Evolutionary conservation across 2,797 vertebrate genomes (phyloP).

Genomic region (Poecilia gillii): DNA sequence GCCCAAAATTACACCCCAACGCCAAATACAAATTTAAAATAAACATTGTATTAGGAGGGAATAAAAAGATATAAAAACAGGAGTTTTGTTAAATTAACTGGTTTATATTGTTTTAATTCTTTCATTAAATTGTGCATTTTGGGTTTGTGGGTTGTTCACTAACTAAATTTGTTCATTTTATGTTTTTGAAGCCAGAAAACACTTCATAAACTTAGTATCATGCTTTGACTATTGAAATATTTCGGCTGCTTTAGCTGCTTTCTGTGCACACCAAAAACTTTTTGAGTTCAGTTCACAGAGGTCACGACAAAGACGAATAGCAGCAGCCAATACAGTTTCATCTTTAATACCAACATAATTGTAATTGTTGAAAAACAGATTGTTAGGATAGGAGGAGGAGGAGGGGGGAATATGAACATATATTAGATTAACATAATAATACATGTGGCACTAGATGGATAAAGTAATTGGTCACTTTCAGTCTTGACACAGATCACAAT

Average conservation of each 20-base stretch:
- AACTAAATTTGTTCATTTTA: not conserved
- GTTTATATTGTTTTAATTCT: not conserved
- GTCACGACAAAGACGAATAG: not conserved
- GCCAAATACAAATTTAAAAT: constrained; percentile 22
- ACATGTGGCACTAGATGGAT: not conserved
- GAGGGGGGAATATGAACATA: not conserved
- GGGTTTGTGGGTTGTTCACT: not conserved
- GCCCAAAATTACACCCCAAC: constrained; percentile 18
- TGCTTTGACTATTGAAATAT: not conserved
- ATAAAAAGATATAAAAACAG: not conserved
- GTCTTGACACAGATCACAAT: not conserved
- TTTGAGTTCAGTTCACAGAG: not conserved
- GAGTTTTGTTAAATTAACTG: not conserved
- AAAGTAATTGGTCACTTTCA: not conserved
- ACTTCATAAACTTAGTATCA: not conserved
- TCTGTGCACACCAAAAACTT: not conserved
- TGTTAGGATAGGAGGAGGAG: not conserved
- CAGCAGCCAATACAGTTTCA: not conserved
- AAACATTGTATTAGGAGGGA: constrained; percentile 7
- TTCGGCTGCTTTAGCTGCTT: not conserved
- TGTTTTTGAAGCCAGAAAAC: not conserved
- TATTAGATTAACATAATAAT: not conserved
- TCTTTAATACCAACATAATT: not conserved
- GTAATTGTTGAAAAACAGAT: not conserved
- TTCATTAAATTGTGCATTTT: not conserved